Percentiles rank a stretch among this genome's conserved stretches.
These are phyloP conservation scores for Periophthalmus magnuspinnatus DNA, from an alignment of 2,797 vertebrate genomes.

Conservation along the genomic window DNA sequence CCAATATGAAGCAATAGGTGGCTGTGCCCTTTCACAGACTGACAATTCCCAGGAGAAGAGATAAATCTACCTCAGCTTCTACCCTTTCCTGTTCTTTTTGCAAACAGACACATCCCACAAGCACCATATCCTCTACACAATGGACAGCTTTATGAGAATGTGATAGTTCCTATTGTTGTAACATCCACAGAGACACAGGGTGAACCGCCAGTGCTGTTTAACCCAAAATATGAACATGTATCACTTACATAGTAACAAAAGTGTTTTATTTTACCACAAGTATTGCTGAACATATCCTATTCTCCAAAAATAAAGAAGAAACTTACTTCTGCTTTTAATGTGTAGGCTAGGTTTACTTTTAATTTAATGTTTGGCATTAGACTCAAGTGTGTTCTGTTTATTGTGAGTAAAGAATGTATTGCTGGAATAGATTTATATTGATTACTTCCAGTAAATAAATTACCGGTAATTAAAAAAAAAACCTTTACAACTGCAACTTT, in stretches of 20 bases:
- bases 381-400: not conserved
- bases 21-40: not conserved
- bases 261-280: slow-evolving; percentile 5
- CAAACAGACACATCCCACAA: slow-evolving; percentile 19
- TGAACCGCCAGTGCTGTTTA: slow-evolving; percentile 23
- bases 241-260: slow-evolving; percentile 38
- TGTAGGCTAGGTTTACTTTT: not conserved
- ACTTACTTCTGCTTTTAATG: not conserved
- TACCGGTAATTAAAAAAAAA: too few relatives aligned
- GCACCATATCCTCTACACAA: slow-evolving; percentile 30
- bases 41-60: not conserved
- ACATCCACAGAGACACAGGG: slow-evolving; percentile 20
- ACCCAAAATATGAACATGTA: slow-evolving; percentile 45
- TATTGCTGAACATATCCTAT: slow-evolving; percentile 7
- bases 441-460: slow-evolving; percentile 24
- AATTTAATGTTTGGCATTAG: not conserved
- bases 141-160: slow-evolving; percentile 2
- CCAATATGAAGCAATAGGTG: not conserved
- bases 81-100: slow-evolving; percentile 29
- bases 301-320: slow-evolving; percentile 9
- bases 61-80: not conserved
- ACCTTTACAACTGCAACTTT: not conserved
- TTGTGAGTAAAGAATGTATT: not conserved
- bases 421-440: not conserved
- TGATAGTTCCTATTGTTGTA: slow-evolving; percentile 39